phyloP scores from a whole-genome alignment of 1,140 invertebrate species.

The Drosophila sulfurigaster region DNA sequence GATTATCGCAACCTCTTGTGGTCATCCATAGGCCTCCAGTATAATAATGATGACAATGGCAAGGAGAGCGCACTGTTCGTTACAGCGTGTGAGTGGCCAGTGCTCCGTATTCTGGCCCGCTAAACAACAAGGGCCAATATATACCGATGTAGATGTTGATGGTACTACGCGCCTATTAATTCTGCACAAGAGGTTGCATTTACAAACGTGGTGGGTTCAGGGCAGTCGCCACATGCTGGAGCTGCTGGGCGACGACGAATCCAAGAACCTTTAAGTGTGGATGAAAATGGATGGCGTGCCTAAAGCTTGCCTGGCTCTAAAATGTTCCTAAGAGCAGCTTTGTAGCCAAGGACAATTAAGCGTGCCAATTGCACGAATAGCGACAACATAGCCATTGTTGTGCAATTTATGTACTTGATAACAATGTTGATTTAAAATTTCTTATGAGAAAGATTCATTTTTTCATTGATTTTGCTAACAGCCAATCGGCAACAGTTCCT shows the following conservation, averaged over 20 bases:
- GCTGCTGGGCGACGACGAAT: constrained; percentile 51
- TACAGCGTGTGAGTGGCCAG: constrained; percentile 32
- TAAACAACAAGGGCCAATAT: constrained; percentile 23
- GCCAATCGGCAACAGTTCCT: constrained; percentile 44
- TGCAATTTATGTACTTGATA: constrained; percentile 46
- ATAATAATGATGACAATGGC: constrained; percentile 9
- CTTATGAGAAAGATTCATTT: constrained; percentile 8
- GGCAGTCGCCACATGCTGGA: constrained; percentile 54
- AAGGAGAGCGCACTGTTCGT: not conserved
- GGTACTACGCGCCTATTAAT: constrained; percentile 57
- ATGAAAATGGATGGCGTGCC: constrained; percentile 58
- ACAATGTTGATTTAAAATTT: not conserved
- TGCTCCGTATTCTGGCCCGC: constrained; percentile 50
- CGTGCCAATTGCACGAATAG: constrained; percentile 75
- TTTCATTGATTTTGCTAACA: constrained; percentile 45
- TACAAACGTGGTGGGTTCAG: constrained; percentile 24
- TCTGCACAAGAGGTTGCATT: constrained; percentile 60
- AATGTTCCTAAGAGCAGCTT: constrained; percentile 37
- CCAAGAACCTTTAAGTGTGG: constrained; percentile 18
- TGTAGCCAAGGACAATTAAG: constrained; percentile 33
- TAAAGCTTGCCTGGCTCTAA: constrained; percentile 46
- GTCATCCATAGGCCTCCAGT: constrained; percentile 59
- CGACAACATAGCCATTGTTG: constrained; percentile 69
- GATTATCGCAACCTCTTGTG: constrained; percentile 42
- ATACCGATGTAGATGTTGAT: constrained; percentile 36